Evolutionary conservation across 2,888 invertebrate species (phyloP).

Genomic region (Bugula neritina): DNA sequence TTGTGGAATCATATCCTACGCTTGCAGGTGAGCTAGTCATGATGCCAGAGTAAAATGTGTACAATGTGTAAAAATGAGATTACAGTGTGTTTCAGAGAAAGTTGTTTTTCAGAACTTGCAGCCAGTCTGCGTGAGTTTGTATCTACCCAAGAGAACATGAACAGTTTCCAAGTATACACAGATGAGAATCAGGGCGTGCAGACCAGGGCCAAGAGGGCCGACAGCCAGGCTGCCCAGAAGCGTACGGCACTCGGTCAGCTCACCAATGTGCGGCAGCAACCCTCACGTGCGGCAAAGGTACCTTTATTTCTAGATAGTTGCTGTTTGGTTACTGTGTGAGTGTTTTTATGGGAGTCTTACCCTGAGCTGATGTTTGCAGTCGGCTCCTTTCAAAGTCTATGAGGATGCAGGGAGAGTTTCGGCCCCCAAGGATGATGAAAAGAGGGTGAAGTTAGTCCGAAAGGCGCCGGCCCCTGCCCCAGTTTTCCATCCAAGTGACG

Average conservation of each 20-base stretch:
- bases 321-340: not conserved
- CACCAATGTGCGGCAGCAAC: conserved; percentile 15
- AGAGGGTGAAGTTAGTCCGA: not conserved
- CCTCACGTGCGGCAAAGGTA: conserved; percentile 2
- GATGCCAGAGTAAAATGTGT: too few relatives aligned
- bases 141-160: not conserved
- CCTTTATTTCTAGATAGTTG: not conserved
- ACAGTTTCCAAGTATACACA: not conserved
- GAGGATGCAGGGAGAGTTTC: not conserved
- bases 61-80: too few relatives aligned
- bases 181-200: conserved; percentile 7
- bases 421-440: not conserved
- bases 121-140: not conserved
- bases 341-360: too few relatives aligned
- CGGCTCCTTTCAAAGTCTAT: conserved; percentile 10
- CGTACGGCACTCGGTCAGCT: not conserved
- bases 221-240: conserved; percentile 3
- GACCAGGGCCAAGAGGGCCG: not conserved
- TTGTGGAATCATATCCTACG: not conserved
- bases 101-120: not conserved
- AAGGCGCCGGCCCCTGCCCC: not conserved
- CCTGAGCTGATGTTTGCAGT: too few relatives aligned
- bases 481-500: not conserved
- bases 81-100: too few relatives aligned
- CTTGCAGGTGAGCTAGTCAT: not conserved